A percentile compares a stretch with the other conserved stretches of the same genome.
Conservation (phyloP, 2,888 invertebrate species). For the Rhingia rostrata region DNA sequence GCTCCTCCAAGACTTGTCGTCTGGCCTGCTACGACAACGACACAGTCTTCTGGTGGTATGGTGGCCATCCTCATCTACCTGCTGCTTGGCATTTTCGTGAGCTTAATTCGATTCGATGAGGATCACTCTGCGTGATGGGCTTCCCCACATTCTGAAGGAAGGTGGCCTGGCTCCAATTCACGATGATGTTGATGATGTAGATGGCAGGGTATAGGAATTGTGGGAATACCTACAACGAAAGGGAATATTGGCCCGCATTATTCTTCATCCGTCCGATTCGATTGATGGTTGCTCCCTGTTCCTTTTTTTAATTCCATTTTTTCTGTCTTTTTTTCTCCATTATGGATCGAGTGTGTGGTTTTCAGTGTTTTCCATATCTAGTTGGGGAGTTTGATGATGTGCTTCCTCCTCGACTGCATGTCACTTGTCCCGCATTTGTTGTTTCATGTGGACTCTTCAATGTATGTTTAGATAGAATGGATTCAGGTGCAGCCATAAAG, state of each 20-base stretch:
- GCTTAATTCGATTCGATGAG: constrained; percentile 66
- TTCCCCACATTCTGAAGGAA: constrained; percentile 34
- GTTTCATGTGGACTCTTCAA: constrained; percentile 19
- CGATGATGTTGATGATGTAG: constrained; percentile 26
- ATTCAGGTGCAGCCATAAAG: constrained; percentile 71
- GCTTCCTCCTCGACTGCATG: constrained; percentile 45
- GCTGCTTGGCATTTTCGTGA: constrained; percentile 56
- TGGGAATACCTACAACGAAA: constrained; percentile 22
- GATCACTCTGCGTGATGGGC: constrained; percentile 37
- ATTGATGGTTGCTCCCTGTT: constrained; percentile 62
- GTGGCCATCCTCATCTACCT: constrained; percentile 51
- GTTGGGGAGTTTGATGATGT: constrained; percentile 34
- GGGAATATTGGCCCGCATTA: constrained; percentile 72
- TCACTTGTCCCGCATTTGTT: constrained; percentile 71
- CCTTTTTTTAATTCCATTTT: constrained; percentile 32
- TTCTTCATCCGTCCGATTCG: constrained; percentile 63
- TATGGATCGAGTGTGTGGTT: constrained; percentile 11
- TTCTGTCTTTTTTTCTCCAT: constrained; percentile 44
- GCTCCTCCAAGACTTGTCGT: constrained; percentile 33
- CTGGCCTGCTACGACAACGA: constrained; percentile 21
- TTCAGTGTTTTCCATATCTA: constrained; percentile 42
- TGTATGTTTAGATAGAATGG: constrained; percentile 37
- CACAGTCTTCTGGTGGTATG: constrained; percentile 16
- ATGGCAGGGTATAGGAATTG: constrained; percentile 26
- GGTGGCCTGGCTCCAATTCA: constrained; percentile 8